Evolutionary conservation across 2,797 vertebrate genomes (phyloP).

Genomic region (Rhinogobio ventralis): DNA sequence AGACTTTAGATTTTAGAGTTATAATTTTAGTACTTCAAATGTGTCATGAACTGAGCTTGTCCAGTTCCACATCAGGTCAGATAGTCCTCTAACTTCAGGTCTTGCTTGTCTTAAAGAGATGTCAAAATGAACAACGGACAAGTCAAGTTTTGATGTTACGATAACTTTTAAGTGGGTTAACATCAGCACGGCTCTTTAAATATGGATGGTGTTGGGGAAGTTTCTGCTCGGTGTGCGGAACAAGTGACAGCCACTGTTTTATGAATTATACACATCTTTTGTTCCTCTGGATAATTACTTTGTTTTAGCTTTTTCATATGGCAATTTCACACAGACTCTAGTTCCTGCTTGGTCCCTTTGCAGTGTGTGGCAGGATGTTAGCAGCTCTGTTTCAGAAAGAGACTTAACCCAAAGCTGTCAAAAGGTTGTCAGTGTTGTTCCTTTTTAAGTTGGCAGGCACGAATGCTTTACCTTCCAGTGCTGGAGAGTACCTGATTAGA

Average conservation of each 20-base stretch:
- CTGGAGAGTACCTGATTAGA: constrained; percentile 7
- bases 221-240: constrained; percentile 34
- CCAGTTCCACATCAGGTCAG: not conserved
- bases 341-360: constrained; percentile 37
- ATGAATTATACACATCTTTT: constrained; percentile 50
- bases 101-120: not conserved
- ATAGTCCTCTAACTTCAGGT: not conserved
- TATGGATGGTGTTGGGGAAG: constrained; percentile 43
- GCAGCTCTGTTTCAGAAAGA: constrained; percentile 24
- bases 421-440: constrained; percentile 10
- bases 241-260: constrained; percentile 23
- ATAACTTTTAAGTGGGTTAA: constrained; percentile 19
- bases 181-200: constrained; percentile 38
- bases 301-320: constrained; percentile 22
- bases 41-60: not conserved
- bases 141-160: constrained; percentile 1
- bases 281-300: constrained; percentile 39
- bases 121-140: not conserved
- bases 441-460: constrained; percentile 4
- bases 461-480: not conserved
- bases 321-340: constrained; percentile 23
- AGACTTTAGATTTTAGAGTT: not conserved
- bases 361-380: constrained; percentile 33
- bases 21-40: constrained; percentile 1
- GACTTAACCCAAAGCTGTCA: constrained; percentile 4